Base-by-base conservation (phyloP, 2,113 vertebrate genomes). In the Marcusenius ussheri region DNA sequence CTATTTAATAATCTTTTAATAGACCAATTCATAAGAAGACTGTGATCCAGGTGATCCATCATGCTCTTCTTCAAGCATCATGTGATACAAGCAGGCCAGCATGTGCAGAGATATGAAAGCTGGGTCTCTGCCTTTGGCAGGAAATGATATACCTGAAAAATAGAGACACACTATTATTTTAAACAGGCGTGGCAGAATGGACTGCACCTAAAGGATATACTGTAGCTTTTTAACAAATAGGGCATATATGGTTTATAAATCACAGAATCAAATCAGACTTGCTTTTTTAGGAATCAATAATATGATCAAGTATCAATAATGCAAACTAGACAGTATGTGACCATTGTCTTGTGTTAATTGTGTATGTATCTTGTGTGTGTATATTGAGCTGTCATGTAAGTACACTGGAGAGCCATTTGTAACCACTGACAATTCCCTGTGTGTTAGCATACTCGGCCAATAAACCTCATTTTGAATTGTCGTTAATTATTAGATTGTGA, bases 1-100 rank as follows among this genome's bases (percentile, higher is more conserved):
- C 94, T 92, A 95, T 91, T 95, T 95, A 94, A 92, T 91, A 90
- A 93, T 93, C 94, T 94, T 94, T 94, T 96, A 95, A 95, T 95
- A 95, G 94, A 92, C 91, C 92, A 91, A 92, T 91, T 93, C 88
- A 91, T 90, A 70, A 93, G 91, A 91, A 92, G 90, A 91, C 89
- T 88, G 87, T 53, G 46, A 88, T 90, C 66, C 90, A 93, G 90
- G 85, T 45, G 92, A 93, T 94, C 91, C 83, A 92, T 94, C 93
- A 93, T 90, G 56, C 88, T 90, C 88, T 90, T 91, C 89, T 83
- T 53, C 31, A 87, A 87, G 85, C 85, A 39, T 42, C 56, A 6
- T 35, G 27, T 53, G 53, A 62, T 35, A 88, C 51, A 66, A 87
- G 87, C 51, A 62, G 87, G 87, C 27, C 87, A 50, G 92, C 58